Evolutionary conservation across 2,113 vertebrate genomes (phyloP).

Genomic region (Steatornis caripensis): DNA sequence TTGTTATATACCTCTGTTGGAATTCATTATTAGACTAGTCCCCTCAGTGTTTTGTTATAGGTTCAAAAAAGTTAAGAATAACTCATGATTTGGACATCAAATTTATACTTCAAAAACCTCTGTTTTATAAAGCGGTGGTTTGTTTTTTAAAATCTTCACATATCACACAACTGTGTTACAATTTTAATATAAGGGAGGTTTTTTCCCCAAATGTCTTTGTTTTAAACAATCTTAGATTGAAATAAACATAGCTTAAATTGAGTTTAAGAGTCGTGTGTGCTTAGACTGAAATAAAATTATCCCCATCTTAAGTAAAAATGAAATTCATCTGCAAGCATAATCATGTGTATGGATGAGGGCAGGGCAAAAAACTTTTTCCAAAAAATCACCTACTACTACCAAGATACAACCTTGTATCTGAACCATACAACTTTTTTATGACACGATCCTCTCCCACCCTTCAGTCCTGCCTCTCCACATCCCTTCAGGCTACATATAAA

Average conservation of each 20-base stretch:
- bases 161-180: background rate
- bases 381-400: background rate
- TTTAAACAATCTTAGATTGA: background rate
- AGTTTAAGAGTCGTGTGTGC: background rate
- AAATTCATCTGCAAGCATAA: background rate
- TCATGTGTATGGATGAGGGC: background rate
- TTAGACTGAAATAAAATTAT: background rate
- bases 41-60: background rate
- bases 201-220: background rate
- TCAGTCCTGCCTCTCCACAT: background rate
- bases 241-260: background rate
- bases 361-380: background rate
- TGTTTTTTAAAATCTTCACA: background rate
- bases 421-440: rapidly evolving
- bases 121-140: background rate
- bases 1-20: background rate
- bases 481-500: background rate
- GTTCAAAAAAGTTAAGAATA: background rate
- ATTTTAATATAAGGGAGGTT: background rate
- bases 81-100: background rate
- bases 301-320: background rate
- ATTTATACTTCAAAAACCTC: background rate
- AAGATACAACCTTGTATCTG: background rate
- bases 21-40: background rate
- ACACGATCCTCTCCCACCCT: background rate